Evolutionary conservation across 2,113 vertebrate genomes (phyloP).

Genomic region (Phaethornis superciliosus): DNA sequence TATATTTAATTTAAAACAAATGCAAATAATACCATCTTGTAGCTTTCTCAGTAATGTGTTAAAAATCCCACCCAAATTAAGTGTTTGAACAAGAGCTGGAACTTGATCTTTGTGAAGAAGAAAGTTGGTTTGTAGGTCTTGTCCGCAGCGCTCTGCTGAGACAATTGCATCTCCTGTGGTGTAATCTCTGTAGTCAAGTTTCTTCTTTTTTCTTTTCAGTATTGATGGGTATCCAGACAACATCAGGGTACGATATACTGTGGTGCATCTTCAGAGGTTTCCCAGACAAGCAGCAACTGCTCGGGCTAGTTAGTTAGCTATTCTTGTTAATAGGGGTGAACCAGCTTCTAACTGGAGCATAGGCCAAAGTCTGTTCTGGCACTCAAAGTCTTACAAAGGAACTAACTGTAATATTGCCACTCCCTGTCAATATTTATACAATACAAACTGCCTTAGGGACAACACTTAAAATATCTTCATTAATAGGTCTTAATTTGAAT

Average conservation of each 20-base stretch:
- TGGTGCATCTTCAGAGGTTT: not conserved
- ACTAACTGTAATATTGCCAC: not conserved
- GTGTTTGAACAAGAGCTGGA: not conserved
- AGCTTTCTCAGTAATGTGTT: not conserved
- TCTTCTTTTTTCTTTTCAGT: not conserved
- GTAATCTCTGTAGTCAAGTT: not conserved
- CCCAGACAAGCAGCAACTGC: not conserved
- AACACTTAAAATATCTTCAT: not conserved
- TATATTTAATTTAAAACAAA: not conserved
- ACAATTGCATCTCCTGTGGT: not conserved
- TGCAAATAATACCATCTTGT: not conserved
- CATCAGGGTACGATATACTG: not conserved
- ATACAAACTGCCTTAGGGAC: not conserved
- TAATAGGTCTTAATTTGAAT: not conserved
- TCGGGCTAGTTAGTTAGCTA: not conserved
- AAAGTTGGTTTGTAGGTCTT: not conserved
- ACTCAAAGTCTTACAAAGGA: not conserved
- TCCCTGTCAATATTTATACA: slow-evolving; percentile 54
- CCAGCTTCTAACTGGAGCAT: not conserved
- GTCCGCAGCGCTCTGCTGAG: not conserved
- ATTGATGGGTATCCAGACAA: not conserved
- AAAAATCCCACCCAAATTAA: not conserved
- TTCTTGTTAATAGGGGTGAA: not conserved
- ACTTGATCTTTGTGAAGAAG: not conserved
- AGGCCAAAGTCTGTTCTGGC: slow-evolving; percentile 41